phyloP scores from a whole-genome alignment of 2,888 invertebrate species.

The Miltochrista miniata region DNA sequence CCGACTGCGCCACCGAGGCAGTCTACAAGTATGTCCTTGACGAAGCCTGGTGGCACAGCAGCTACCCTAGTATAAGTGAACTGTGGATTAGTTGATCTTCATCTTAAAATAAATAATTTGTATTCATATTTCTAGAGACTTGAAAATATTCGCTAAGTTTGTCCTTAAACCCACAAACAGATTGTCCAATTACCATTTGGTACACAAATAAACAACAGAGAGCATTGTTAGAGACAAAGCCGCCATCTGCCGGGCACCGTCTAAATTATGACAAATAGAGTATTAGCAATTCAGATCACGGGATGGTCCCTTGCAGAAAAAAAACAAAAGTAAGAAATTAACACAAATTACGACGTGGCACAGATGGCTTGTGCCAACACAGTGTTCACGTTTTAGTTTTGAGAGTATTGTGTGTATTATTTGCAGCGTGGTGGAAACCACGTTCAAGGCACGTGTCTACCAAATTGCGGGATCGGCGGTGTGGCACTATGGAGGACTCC shows the following conservation, averaged over 20 bases:
- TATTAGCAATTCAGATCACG: slow-evolving; percentile 53
- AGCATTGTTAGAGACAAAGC: slow-evolving; percentile 38
- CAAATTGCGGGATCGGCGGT: too few species aligned
- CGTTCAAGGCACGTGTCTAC: too few species aligned
- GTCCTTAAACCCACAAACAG: not conserved
- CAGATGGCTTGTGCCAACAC: slow-evolving; percentile 36
- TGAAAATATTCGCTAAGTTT: not conserved
- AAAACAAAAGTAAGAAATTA: slow-evolving; percentile 43
- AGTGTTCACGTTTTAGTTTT: slow-evolving; percentile 24
- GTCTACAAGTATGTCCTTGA: too few species aligned
- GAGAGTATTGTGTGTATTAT: slow-evolving; percentile 21
- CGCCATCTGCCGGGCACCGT: slow-evolving; percentile 41
- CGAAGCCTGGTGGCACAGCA: too few species aligned
- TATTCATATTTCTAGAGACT: not conserved
- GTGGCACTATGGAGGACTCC: too few species aligned
- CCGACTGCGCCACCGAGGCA: too few species aligned
- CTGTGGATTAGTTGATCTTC: too few species aligned
- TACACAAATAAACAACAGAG: slow-evolving; percentile 15
- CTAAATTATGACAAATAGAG: slow-evolving; percentile 39
- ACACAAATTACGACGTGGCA: slow-evolving; percentile 47
- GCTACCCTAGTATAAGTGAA: too few species aligned
- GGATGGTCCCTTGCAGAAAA: slow-evolving; percentile 44
- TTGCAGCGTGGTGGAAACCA: too few species aligned
- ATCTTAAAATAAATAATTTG: not conserved
- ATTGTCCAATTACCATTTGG: slow-evolving; percentile 10